Evolutionary conservation across 2,888 invertebrate species (phyloP).

Genomic region (Mythimna ferrago): DNA sequence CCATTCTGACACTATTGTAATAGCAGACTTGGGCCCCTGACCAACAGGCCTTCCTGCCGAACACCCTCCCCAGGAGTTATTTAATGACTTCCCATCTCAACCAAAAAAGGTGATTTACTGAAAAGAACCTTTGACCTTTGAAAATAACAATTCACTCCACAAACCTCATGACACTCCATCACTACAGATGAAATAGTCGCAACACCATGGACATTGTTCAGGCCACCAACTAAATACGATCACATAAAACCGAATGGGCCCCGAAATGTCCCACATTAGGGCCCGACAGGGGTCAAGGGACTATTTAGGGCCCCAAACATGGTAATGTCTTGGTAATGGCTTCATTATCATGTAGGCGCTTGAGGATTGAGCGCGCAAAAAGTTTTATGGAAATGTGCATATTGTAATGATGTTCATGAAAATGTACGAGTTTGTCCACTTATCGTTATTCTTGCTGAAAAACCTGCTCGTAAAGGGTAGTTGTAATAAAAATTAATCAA

Average conservation of each 20-base stretch:
- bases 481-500: too few relatives aligned
- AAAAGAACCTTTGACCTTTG: too few relatives aligned
- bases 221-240: constrained; percentile 60
- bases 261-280: constrained; percentile 59
- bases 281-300: constrained; percentile 60
- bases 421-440: not conserved
- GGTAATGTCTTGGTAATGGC: constrained; percentile 57
- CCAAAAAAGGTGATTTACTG: too few relatives aligned
- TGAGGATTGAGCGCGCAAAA: constrained; percentile 37
- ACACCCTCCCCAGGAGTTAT: too few relatives aligned
- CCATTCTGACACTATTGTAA: too few relatives aligned
- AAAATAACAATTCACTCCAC: not conserved
- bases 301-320: constrained; percentile 57
- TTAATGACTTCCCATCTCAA: too few relatives aligned
- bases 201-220: constrained; percentile 54
- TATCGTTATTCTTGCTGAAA: not conserved
- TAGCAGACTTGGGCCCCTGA: too few relatives aligned
- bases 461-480: not conserved
- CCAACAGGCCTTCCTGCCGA: too few relatives aligned
- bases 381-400: constrained; percentile 31
- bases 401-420: not conserved
- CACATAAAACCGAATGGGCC: constrained; percentile 64
- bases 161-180: constrained; percentile 13
- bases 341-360: constrained; percentile 55
- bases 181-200: constrained; percentile 21